phyloP scores from a whole-genome alignment of 2,888 invertebrate species.

The Caenorhabditis sp. region DNA sequence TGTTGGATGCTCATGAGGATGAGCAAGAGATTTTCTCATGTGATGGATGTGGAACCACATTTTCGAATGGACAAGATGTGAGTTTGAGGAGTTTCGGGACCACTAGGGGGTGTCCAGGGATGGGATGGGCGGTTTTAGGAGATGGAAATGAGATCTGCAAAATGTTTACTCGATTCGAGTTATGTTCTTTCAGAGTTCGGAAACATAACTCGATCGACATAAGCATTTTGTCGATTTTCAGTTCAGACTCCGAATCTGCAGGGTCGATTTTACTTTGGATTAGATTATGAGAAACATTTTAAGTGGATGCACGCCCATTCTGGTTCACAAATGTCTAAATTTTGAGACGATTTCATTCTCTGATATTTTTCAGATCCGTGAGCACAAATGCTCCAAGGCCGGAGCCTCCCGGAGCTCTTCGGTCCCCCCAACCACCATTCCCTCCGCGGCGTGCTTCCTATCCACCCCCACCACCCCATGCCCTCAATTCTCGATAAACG shows the following conservation, averaged over 20 bases:
- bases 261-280: not conserved
- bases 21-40: conserved; percentile 69
- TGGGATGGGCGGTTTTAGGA: too few species aligned
- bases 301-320: too few species aligned
- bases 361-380: conserved; percentile 57
- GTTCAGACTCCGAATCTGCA: not conserved
- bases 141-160: too few species aligned
- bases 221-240: too few species aligned
- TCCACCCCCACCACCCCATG: conserved; percentile 50
- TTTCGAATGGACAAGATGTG: conserved; percentile 69
- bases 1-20: conserved; percentile 69
- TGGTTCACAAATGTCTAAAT: not conserved
- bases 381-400: conserved; percentile 60
- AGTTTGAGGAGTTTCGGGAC: conserved; percentile 1
- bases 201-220: too few species aligned
- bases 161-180: too few species aligned
- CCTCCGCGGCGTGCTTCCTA: conserved; percentile 45
- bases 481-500: conserved; percentile 63
- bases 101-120: too few species aligned
- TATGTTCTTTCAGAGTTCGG: too few species aligned
- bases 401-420: conserved; percentile 38
- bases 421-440: conserved; percentile 34
- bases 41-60: conserved; percentile 67
- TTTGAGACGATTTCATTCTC: not conserved
- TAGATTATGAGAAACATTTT: too few species aligned